A percentile compares a stretch with the other conserved stretches of the same genome.
phyloP scores from a whole-genome alignment of 2,888 invertebrate species.

The Eustalomyia histrio region DNA sequence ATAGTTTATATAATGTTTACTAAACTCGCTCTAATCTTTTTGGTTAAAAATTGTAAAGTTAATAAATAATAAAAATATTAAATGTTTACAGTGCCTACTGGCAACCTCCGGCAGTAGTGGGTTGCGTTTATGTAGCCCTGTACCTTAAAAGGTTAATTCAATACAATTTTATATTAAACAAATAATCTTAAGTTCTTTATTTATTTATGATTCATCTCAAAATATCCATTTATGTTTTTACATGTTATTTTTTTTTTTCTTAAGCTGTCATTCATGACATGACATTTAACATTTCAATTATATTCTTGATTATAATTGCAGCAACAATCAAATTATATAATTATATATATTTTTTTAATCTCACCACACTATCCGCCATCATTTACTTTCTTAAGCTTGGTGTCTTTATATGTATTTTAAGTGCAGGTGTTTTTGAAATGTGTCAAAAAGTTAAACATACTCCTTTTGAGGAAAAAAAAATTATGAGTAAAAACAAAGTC shows the following conservation, averaged over 20 bases:
- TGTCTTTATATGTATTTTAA: constrained; percentile 3
- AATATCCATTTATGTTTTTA: background rate
- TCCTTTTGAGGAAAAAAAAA: constrained; percentile 16
- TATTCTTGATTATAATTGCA: constrained; percentile 59
- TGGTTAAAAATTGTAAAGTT: too few relatives aligned
- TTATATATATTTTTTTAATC: constrained; percentile 4
- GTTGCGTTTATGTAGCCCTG: too few relatives aligned
- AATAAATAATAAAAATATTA: too few relatives aligned
- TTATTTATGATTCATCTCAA: background rate
- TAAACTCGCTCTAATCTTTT: too few relatives aligned
- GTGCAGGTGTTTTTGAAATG: constrained; percentile 59
- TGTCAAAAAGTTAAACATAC: constrained; percentile 44
- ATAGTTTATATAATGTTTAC: too few relatives aligned
- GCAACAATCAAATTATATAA: constrained; percentile 54
- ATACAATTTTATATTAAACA: too few relatives aligned
- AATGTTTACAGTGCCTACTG: too few relatives aligned
- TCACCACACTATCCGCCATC: background rate
- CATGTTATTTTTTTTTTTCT: constrained; percentile 26
- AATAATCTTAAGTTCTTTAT: too few relatives aligned
- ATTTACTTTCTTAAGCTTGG: constrained; percentile 8
- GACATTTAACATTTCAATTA: constrained; percentile 62
- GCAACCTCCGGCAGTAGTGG: too few relatives aligned
- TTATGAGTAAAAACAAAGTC: background rate
- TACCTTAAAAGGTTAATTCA: too few relatives aligned
- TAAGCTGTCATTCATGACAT: constrained; percentile 59